Evolutionary conservation across 2,797 vertebrate genomes (phyloP), one percentile per base, ranked within the genome.

Genomic region (Ambastaia sidthimunki): DNA sequence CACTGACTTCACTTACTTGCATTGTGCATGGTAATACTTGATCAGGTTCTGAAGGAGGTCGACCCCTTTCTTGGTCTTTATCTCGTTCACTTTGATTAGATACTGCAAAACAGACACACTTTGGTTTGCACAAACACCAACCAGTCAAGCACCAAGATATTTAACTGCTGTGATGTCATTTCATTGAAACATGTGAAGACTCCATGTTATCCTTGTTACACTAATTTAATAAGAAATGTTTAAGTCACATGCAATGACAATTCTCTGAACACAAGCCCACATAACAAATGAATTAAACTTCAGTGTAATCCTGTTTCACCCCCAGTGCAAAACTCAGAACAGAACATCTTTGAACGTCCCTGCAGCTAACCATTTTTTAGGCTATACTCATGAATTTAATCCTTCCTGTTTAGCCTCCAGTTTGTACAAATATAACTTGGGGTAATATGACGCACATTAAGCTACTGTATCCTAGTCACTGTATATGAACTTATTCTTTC

Each of bases 11-110:
- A 97, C 98, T 97, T 95, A 99, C 98, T 98, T 99, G 98, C 98
- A 99, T 73, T 99, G 98, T 34, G 96, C 97, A 48, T 99, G 97
- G 82, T 99, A 99, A 93, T 99, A 99, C 92, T 99, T 99, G 86
- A 99, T 99, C 85, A 99, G 96, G 90, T 99, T 99, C 94, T 99
- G 98, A 63, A 99, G 96, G 88, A 99, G 96, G 88, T 99, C 98
- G 90, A 99, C 97, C 44, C 98, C 98, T 87, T 99, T 99, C 93
- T 98, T 99, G 85, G 98, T 99, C 95, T 99, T 99, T 93, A 99
- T 99, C 93, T 99, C 98, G 84, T 99, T 99, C 66, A 99, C 98
- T 94, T 99, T 99, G 92, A 99, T 99, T 88, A 99, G 96, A 93
- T 99, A 99, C 97, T 99, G 94, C 81, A 86, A 57, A 89, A 85